Base-by-base conservation (phyloP, 2,888 invertebrate species). In the Phoronis australis region DNA sequence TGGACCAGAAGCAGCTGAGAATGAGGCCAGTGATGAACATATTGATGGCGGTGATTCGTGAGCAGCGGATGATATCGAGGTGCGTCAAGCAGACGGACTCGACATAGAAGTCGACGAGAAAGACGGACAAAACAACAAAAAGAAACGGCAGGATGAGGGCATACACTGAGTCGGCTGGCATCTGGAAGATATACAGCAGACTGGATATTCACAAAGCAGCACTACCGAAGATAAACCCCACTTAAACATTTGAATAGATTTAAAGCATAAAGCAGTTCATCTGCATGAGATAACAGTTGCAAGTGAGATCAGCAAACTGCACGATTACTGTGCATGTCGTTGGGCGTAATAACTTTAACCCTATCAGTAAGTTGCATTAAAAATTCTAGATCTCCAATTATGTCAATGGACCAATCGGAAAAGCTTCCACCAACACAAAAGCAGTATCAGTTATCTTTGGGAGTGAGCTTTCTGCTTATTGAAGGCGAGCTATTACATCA, bases 61-160 rank as follows among this genome's bases (percentile, higher is more conserved):
- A 76, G 3, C 73, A 63, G 44, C 60, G 60, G 5, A 59, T 46
- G 3, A 64, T 57, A 41, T 77, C 75, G 21, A 78, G 65, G 53
- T 71, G 73, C 46, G 68, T 73, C 5, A 57, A 46, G 50, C 75
- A 71, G 1, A 76, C 66, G 3, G 69, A 62, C 54, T 80, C 80
- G 2, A 79, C 74, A 61, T 81, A 81, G 61, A 78, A 81, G 66
- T 80, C 79, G n/a, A 78, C 57, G 18, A 80, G 69, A 52, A 78
- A 75, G 4, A 80, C 73, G 52, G 77, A 71, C 9, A 78, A 45
- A 24, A 78, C 62, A 12, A 78, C 71, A n/a, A 77, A 56, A 3
- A 68, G 26, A n/a, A 76, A 53, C 9, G 74, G 73, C n/a, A n/a
- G n/a, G 22, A 75, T 54, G n/a, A 73, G 27, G 9, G 73, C 47